These are phyloP conservation scores for Pantherophis vulpinus DNA, from an alignment of 2,797 vertebrate genomes.

Conservation along the genomic window DNA sequence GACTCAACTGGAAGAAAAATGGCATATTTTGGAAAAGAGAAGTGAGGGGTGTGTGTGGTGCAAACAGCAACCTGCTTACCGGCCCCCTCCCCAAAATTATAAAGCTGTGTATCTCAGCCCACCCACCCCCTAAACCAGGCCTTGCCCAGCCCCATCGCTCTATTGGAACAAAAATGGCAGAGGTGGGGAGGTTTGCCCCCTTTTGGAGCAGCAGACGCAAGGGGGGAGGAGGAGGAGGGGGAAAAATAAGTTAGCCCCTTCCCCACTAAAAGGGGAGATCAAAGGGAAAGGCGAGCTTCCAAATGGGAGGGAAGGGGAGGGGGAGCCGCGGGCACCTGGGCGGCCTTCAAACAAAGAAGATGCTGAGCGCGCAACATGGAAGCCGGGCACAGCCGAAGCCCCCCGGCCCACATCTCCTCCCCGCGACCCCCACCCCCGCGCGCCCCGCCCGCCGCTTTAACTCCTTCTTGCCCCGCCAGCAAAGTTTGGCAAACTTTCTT, in stretches of 20 bases:
- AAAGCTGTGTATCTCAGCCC: background rate
- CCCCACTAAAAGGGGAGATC: background rate
- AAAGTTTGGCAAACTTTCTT: background rate
- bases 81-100: background rate
- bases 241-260: no score
- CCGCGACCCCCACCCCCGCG: no score
- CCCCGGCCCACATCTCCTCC: background rate
- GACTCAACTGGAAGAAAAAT: background rate
- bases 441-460: background rate
- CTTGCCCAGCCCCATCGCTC: background rate
- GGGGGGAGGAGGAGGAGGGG: background rate
- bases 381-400: background rate
- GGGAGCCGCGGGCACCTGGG: background rate
- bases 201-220: background rate
- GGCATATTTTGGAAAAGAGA: background rate
- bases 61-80: background rate
- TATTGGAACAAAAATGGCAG: background rate
- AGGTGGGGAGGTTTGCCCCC: background rate
- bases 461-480: background rate
- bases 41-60: accelerated
- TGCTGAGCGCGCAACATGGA: conserved; percentile 23
- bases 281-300: background rate
- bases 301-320: background rate
- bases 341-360: conserved; percentile 24
- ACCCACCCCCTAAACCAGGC: background rate